Evolutionary conservation across 2,888 invertebrate genomes (phyloP), one percentile per base, ranked within the genome.

Genomic region (Idaea aversata): DNA sequence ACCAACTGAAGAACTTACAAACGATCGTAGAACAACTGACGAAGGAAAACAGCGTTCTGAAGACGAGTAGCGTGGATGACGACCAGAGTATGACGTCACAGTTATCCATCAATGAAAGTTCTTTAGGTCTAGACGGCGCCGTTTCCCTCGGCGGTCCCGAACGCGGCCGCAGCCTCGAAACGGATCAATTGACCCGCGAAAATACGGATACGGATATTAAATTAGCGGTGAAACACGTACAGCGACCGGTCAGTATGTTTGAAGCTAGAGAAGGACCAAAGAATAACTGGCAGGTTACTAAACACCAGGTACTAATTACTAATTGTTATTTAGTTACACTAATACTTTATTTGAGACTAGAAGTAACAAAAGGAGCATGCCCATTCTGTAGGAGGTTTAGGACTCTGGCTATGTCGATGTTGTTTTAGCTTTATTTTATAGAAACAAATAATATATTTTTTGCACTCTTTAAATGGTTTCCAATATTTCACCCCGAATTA

Each of bases 211-310:
- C 47, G 47, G 93, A 94, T 66, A 80, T 90, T 63, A 93, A 91
- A 79, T 83, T 88, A 25, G 72, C 87, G 61, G 72, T 82, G 67
- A 90, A 89, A 76, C 77, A 79, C 67, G 88, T 89, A 69, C 96
- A 96, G 85, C 93, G 97, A 79, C 97, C 97, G 77, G 96, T 96
- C 76, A 97, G 97, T 89, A 97, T 97, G 97, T 97, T 96, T 88
- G 97, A 97, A 88, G 95, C 97, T 73, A 94, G 97, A 75, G 95
- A 97, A 91, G 96, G 96, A 69, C 92, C 93, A 74, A 93, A 89
- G 85, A 90, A 91, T 90, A 93, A 94, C 83, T 93, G 94, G 88
- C 94, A 94, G 88, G 91, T 93, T 89, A 93, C 93, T 88, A 93
- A 93, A 91, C 93, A 93, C 78, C 93, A 93, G 93, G 94, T 93